Base-by-base conservation (phyloP, 2,113 vertebrate species). In the Bubalus kerabau region DNA sequence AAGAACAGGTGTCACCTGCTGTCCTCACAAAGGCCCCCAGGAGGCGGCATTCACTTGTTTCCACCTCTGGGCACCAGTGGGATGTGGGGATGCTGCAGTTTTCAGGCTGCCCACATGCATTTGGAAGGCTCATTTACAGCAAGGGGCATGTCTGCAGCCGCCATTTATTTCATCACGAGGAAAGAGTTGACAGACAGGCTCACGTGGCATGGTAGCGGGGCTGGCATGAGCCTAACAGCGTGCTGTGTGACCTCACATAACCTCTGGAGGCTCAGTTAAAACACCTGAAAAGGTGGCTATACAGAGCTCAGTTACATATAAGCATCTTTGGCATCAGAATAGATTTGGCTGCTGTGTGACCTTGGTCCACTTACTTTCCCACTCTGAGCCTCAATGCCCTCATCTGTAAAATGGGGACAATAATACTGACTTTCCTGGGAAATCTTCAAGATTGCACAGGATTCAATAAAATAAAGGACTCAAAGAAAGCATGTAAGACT, bases 11-110 rank as follows among this genome's bases (percentile, higher is more conserved):
- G 40, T 96, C 90, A 93, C 62, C 82, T 62, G 76, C 71, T 43
- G 28, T 48, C 32, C 28, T 81, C 43, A 40, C 59, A 13, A 1
- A 40, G 4, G 0, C 0, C 1, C 1, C 3, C 6, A 32, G 16
- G 17, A 52, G 2, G 26, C n/a, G n/a, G 21, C 0, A 0, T 30
- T 16, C 81, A 2, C 24, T 85, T 16, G 3, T 16, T 76, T 78
- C 24, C 52, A 56, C 43, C 56, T 80, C 56, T 40, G 52, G 78
- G 56, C 60, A 21, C 19, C 30, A 15, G 82, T 2, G 14, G 32
- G 7, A 28, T 15, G 62, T 17, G 56, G 74, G 59, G 23, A 14
- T 0, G 3, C 32, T 1, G 32, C 85, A 60, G 16, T 0, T 14
- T 26, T 60, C 86, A n/a, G 52, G 67, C 10, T n/a, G 36, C 81